Base-by-base conservation (phyloP, 2,888 invertebrate genomes). In the Lymantria dispar region DNA sequence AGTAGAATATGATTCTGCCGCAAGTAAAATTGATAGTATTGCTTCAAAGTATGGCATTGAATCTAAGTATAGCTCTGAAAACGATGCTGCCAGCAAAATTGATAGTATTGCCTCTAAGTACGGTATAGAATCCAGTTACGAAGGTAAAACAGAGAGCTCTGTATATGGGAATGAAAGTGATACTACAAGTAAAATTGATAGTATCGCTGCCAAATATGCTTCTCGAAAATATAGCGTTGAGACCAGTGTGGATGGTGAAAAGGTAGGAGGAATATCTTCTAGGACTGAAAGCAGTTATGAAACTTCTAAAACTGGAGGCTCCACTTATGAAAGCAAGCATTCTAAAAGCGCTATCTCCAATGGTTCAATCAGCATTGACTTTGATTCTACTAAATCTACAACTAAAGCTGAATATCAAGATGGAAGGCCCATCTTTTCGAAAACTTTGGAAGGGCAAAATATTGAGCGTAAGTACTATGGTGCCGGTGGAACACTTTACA, bases 391-490 rank as follows among this genome's bases (percentile, higher is more conserved):
- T 1, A 78, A 62, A 48, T 67, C 82, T 0, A 58, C 81, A 40
- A 74, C 74, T 0, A 84, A 78, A 54, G 81, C 86, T 0, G 83
- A 74, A 31, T 85, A 87, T 5, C 68, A 80, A 29, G 92, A 93
- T 52, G 94, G 94, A 54, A 95, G 92, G 65, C 96, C 96, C 1
- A 84, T 93, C 48, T 96, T 97, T 74, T 90, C 92, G 29, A 95
- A 94, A 82, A 95, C 96, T 43, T 91, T 97, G 53, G 94, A 95
- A 78, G 96, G 96, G 70, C 93, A 93, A 62, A 95, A 94, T 74
- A 94, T 96, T 63, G 95, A 96, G 93, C 95, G 96, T 96, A 92
- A 95, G 96, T 95, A 75, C 58, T 49, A 60, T 54, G 57, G 54
- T 57, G 64, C 45, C 48, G 52, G 51, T 63, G 58, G 53, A 64